Evolutionary conservation across 2,797 vertebrate genomes (phyloP), one percentile per base, ranked within the genome.

Genomic region (Chelmon rostratus): DNA sequence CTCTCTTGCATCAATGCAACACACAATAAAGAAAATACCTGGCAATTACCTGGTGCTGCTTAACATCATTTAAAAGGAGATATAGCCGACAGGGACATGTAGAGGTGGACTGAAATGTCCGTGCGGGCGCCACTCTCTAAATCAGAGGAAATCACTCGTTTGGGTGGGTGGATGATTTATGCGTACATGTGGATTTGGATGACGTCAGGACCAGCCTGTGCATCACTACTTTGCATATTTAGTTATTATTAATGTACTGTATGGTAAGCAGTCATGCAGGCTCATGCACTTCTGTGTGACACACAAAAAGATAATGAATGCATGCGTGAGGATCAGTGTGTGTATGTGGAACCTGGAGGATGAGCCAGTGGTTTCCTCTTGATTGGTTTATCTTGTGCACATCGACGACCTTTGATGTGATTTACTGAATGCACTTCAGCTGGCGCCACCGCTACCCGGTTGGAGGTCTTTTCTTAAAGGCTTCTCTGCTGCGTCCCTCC

Each of bases 401-500:
- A 67, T 71, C 12, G 38, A 46, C 6, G 4, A 3, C 62, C 56
- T 85, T 78, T 79, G 69, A 68, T 56, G 49, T 0, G 3, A 72
- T 85, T 82, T 63, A 56, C 70, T 18, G 19, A 46, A 35, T 44
- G n/a, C 46, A 59, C 71, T 46, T 23, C 19, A 42, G 44, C 63
- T 12, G 8, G 16, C 5, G 9, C 74, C 71, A 42, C 66, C 1
- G 2, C 71, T 68, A 0, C 53, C 73, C 44, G n/a, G 82, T 79
- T 19, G 40, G 73, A 68, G 78, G 78, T 85, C 71, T 76, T 87
- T 76, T n/a, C 87, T 81, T 86, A 63, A 76, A 77, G 65, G 67
- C 84, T 77, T 57, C 67, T 73, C 31, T 42, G 4, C 72, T 23
- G 49, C 42, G 68, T 78, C 79, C 81, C 89, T 84, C 85, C 70